Evolutionary conservation across 2,888 invertebrate species (phyloP), one percentile per base, ranked within the genome.

Genomic region (Dromius quadrimaculatus): DNA sequence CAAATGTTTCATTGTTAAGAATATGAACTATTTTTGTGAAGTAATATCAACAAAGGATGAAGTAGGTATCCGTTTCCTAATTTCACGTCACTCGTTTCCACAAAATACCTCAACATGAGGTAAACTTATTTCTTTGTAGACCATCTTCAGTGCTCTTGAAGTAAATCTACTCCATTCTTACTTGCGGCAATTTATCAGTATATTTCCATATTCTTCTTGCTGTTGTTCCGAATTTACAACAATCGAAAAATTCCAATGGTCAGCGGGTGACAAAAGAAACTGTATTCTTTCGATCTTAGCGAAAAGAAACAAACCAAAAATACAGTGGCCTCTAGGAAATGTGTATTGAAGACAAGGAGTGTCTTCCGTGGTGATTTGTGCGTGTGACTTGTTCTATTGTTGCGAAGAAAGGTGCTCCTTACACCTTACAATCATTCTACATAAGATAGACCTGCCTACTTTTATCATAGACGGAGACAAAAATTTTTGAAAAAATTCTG

Each of bases 371-470:
- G 71, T 72, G 71, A 72, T 72, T 73, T 73, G 71, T 73, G 71
- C 72, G 71, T 72, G 72, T 72, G 73, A 73, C 73, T 72, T 71
- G 69, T 20, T 47, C 72, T 62, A 62, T 73, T 73, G 71, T 66
- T 34, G 59, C 45, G 32, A 62, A 54, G 64, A 72, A 71, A 72
- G 65, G 71, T 66, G 71, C 72, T 36, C 38, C 66, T 66, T 66
- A 66, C 66, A 66, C 66, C 66, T 66, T 66, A 66, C 38, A 23
- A 28, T 54, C 54, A 45, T 13, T 22, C 22, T 43, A 20, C 47
- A 36, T n/a, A 59, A 19, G 11, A 34, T 17, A 9, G 19, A 36
- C 20, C 47, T 11, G 28, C 59, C 59, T 20, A 36, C 50, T 28
- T 6, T 54, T 54, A 8, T n/a, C n/a, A n/a, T n/a, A n/a, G n/a